These are phyloP conservation scores for Arenaria interpres DNA, from an alignment of 2,113 vertebrate species.

Conservation along the genomic window DNA sequence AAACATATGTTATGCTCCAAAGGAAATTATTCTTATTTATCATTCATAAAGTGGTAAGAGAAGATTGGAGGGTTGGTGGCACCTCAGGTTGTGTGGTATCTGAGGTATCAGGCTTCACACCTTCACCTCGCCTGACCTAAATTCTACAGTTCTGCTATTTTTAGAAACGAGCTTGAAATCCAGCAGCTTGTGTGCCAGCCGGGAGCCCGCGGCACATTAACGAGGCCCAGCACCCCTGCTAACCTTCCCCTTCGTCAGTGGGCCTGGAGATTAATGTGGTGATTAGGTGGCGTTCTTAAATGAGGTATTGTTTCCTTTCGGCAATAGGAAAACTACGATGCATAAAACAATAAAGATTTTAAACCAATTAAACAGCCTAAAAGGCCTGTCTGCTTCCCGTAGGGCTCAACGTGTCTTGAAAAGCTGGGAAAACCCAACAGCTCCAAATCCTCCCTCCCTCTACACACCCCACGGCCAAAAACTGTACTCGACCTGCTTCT, in stretches of 20 bases:
- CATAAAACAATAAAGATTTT: conserved; percentile 26
- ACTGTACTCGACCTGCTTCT: background rate
- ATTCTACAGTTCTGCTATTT: conserved; percentile 9
- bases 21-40: background rate
- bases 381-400: background rate
- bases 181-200: background rate
- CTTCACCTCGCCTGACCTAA: conserved; percentile 1
- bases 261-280: background rate
- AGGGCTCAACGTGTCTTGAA: background rate
- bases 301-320: conserved; percentile 45
- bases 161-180: conserved; percentile 15
- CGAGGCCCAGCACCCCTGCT: background rate
- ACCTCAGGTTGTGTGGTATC: background rate
- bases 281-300: conserved; percentile 39
- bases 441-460: background rate
- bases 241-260: background rate
- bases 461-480: background rate
- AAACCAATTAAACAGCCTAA: background rate
- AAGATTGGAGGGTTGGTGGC: background rate
- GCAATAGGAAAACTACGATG: conserved; percentile 40
- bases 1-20: background rate
- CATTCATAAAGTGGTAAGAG: background rate
- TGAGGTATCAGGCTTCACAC: background rate
- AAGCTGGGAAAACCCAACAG: background rate
- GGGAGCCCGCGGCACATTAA: background rate